These are phyloP conservation scores for Glaucomys volans DNA, from an alignment of 2,113 vertebrate genomes.

Conservation along the genomic window DNA sequence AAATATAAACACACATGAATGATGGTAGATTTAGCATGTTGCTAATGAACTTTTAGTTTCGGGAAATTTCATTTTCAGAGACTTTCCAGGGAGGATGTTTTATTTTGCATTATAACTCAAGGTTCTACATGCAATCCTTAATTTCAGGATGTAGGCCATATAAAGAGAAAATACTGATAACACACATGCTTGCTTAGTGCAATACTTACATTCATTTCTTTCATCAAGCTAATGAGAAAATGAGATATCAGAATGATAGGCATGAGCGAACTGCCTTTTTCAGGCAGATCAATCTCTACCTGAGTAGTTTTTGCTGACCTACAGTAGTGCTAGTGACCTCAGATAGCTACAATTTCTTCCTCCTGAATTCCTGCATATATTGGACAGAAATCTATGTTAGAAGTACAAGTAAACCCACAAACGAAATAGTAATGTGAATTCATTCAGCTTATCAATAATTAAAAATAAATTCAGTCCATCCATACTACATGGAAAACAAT, in stretches of 20 bases:
- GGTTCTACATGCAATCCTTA: neutral
- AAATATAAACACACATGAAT: neutral
- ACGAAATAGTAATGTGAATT: neutral
- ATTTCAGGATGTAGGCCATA: neutral
- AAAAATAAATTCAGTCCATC: neutral
- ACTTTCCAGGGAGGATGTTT: neutral
- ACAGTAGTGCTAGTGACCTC: neutral
- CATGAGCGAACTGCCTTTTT: neutral
- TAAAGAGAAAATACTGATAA: neutral
- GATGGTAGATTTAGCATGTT: neutral
- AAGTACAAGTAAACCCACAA: neutral
- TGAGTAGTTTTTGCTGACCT: neutral
- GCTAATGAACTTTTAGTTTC: neutral
- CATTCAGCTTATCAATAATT: neutral
- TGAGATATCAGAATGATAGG: neutral
- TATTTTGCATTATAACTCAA: neutral
- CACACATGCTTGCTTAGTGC: neutral
- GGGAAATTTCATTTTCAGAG: neutral
- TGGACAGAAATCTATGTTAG: neutral
- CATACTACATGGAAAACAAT: neutral
- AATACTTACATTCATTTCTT: neutral
- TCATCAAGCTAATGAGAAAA: neutral
- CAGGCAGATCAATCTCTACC: neutral
- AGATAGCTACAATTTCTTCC: neutral
- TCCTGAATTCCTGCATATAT: neutral